A percentile compares a stretch with the other conserved stretches of the same genome.
Conservation (phyloP, 1,140 invertebrate genomes). For the Octopus bimaculoides region DNA sequence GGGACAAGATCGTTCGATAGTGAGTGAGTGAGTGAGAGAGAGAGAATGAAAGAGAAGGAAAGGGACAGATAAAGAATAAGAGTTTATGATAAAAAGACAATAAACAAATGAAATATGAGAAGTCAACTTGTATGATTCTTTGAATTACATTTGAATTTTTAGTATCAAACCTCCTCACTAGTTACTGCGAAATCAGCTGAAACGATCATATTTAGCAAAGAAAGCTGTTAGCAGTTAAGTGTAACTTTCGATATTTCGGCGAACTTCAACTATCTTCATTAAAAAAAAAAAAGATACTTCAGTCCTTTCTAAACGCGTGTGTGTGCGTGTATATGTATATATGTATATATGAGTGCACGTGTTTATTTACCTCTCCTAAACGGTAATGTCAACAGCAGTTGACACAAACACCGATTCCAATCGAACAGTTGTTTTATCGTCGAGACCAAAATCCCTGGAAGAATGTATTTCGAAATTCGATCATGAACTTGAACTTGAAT, state of each 20-base stretch:
- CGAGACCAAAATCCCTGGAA: neutral
- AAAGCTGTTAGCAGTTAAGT: neutral
- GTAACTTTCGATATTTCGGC: neutral
- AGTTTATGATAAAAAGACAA: neutral
- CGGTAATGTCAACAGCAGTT: neutral
- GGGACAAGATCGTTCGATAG: constrained; percentile 10
- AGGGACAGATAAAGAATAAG: neutral
- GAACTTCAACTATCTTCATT: neutral
- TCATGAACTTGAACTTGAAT: neutral
- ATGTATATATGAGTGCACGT: neutral
- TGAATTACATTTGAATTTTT: too few relatives aligned
- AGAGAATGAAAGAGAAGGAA: neutral
- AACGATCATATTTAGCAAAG: neutral
- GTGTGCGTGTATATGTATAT: neutral
- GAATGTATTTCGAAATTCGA: neutral
- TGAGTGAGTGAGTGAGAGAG: constrained; percentile 1
- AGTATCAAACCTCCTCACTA: too few relatives aligned
- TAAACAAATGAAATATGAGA: neutral
- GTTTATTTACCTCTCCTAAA: neutral
- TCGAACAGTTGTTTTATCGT: neutral
- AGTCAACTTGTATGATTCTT: too few relatives aligned
- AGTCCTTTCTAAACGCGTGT: neutral
- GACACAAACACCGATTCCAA: neutral
- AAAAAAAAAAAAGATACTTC: neutral
- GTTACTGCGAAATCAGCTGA: neutral